Percentiles rank a stretch among this genome's conserved stretches.
Evolutionary conservation across 2,797 vertebrate species (phyloP).

Genomic region (Triplophysa yarkandensis): DNA sequence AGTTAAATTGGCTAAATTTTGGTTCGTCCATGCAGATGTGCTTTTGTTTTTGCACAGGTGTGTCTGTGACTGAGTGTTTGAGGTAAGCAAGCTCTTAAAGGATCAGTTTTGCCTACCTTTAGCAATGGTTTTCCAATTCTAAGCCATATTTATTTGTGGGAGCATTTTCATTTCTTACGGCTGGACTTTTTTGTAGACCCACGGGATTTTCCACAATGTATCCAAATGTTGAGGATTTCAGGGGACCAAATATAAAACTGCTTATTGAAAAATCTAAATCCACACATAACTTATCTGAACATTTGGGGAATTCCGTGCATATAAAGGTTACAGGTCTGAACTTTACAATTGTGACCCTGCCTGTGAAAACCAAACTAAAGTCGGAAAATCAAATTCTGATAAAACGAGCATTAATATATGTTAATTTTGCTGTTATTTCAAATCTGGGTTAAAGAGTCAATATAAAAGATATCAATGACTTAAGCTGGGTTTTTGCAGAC

Average conservation of each 20-base stretch:
- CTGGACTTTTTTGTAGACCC: constrained; percentile 11
- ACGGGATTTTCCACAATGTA: constrained; percentile 20
- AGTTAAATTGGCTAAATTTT: constrained; percentile 16
- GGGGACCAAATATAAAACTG: not conserved
- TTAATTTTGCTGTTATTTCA: no score
- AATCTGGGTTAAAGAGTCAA: no score
- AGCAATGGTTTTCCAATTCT: not conserved
- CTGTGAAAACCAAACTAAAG: no score
- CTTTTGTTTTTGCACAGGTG: constrained; percentile 28
- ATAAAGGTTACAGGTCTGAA: not conserved
- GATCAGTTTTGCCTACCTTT: constrained; percentile 21
- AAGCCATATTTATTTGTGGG: constrained; percentile 64
- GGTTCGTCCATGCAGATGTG: not conserved
- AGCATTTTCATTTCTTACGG: constrained; percentile 21
- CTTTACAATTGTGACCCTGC: no score
- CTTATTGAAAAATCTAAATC: not conserved
- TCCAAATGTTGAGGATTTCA: constrained; percentile 14
- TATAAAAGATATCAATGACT: no score
- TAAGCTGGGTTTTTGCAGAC: no score
- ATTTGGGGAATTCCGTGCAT: not conserved
- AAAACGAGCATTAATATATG: no score
- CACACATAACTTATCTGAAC: not conserved
- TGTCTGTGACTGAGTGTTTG: constrained; percentile 17
- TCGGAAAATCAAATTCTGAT: no score
- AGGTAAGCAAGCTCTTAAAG: constrained; percentile 11